Evolutionary conservation across 30 jellyfish, hydroid and myxozoan species (phyloP).

Genomic region (Turritopsis dohrnii): DNA sequence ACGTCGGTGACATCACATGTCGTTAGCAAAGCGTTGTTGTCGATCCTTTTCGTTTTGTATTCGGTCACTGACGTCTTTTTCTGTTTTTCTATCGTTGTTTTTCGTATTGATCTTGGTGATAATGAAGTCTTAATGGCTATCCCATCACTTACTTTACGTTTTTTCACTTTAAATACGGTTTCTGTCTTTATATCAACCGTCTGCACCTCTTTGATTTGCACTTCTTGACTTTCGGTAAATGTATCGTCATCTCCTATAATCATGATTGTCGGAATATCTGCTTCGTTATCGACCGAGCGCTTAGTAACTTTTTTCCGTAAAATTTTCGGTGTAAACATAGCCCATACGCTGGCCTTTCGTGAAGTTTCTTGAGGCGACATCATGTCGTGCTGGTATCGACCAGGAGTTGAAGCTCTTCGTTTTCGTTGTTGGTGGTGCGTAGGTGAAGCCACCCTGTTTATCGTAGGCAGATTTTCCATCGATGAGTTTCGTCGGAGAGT

Average conservation of each 20-base stretch:
- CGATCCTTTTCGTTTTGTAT: not conserved
- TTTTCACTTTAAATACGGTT: not conserved
- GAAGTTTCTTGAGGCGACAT: not conserved
- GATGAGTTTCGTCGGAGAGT: not conserved
- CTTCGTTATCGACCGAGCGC: conserved; percentile 5
- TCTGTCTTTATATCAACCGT: conserved; percentile 4
- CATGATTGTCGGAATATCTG: not conserved
- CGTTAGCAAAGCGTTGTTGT: not conserved
- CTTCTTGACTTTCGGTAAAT: not conserved
- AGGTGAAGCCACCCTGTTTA: not conserved
- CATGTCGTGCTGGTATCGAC: not conserved
- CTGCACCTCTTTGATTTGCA: not conserved
- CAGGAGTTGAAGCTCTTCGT: not conserved
- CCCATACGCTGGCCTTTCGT: conserved; percentile 6
- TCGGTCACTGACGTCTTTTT: not conserved
- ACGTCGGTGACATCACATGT: not conserved
- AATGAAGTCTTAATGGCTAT: not conserved
- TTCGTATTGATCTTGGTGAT: not conserved
- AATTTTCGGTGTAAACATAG: conserved; percentile 4
- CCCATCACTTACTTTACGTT: not conserved
- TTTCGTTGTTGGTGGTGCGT: not conserved
- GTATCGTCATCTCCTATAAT: not conserved
- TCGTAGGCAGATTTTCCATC: not conserved
- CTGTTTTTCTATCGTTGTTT: not conserved
- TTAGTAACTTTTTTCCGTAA: not conserved